A percentile compares a stretch with the other conserved stretches of the same genome.
These are phyloP conservation scores for Murina feae DNA, from an alignment of 2,113 vertebrate genomes.

Conservation along the genomic window DNA sequence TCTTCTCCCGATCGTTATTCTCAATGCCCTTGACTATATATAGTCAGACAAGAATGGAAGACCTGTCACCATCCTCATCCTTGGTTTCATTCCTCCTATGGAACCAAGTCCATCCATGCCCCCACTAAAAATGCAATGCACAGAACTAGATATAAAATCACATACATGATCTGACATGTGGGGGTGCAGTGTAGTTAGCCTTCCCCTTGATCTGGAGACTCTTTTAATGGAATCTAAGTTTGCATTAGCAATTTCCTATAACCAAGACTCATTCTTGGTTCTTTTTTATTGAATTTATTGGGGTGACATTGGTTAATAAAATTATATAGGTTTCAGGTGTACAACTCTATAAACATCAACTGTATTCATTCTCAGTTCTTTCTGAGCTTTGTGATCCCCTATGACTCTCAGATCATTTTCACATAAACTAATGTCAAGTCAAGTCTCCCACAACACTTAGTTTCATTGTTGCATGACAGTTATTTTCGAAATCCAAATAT, in stretches of 20 bases:
- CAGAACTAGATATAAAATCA: neutral
- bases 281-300: neutral
- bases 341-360: neutral
- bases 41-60: neutral
- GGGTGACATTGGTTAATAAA: neutral
- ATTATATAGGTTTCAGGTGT: neutral
- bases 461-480: neutral
- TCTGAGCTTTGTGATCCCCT: neutral
- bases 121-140: neutral
- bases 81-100: neutral
- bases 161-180: neutral
- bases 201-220: conserved; percentile 19
- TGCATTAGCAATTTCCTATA: neutral
- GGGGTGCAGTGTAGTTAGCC: neutral
- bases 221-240: neutral
- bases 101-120: neutral
- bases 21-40: neutral
- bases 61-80: neutral
- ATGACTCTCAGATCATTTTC: neutral
- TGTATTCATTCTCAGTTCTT: neutral
- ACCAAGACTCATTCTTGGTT: neutral
- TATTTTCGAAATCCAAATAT: neutral
- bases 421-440: neutral
- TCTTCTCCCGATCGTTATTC: neutral
- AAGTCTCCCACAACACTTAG: neutral